Base-by-base conservation (phyloP, 1,140 invertebrate species). In the Pseudomyrmex pallidus region DNA sequence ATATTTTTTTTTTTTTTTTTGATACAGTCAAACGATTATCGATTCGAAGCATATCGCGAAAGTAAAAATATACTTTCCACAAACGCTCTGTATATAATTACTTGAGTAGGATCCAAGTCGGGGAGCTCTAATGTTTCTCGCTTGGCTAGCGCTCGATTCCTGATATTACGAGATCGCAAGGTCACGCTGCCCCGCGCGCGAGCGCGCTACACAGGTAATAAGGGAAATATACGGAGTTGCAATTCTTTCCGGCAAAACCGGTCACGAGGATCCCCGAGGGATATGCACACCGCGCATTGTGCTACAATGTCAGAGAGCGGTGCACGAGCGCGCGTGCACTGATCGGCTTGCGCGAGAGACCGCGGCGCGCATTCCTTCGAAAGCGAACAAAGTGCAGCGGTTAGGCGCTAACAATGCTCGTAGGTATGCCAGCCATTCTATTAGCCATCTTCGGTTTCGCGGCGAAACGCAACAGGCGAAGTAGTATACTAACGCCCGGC, bases 181-280 rank as follows among this genome's bases (percentile, higher is more conserved):
- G 86, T 87, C 85, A 76, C 72, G 70, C 78, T 70, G 57, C 35
- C 7, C 35, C 35, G 35, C 35, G 35, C 35, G 35, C 35, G 25
- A 25, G 35, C 35, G 35, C n/a, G 68, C 78, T 35, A 73, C 56
- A 50, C 56, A 50, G 44, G 85, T 87, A 87, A 87, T 83, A 85
- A 86, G 85, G 56, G 70, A 86, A 84, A 86, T 78, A 87, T 70
- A 61, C 67, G 54, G 78, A 72, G 46, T 46, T 64, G 83, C 66
- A 62, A 87, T 86, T 86, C 80, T 86, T 87, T 87, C 85, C 73
- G 76, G 80, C 80, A 78, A 35, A 87, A 87, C 85, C 85, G 73
- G 80, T 87, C 85, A 87, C 86, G 85, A 87, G 86, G 73, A 84
- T 82, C 85, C 80, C 48, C 17, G 61, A 77, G 72, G 61, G 59